phyloP scores from a whole-genome alignment of 2,888 invertebrate genomes.

The Pyralis farinalis region DNA sequence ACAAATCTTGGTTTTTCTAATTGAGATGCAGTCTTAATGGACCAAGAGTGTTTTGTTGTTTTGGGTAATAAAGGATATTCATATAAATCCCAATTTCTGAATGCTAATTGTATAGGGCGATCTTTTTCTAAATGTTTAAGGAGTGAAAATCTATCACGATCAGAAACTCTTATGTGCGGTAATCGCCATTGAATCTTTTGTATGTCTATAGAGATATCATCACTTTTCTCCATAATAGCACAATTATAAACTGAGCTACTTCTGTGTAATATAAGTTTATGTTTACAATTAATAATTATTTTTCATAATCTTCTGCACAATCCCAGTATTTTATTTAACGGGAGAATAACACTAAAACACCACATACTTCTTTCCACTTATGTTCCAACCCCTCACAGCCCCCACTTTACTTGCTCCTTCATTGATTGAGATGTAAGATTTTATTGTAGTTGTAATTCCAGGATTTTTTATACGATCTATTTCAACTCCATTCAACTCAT shows the following conservation, averaged over 20 bases:
- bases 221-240: slow-evolving; percentile 7
- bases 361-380: slow-evolving; percentile 12
- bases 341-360: slow-evolving; percentile 7
- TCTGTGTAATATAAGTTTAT: slow-evolving; percentile 13
- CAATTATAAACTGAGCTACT: slow-evolving; percentile 12
- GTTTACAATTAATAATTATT: slow-evolving; percentile 32
- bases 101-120: not conserved
- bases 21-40: too few relatives aligned
- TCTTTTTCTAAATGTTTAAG: slow-evolving; percentile 10
- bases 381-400: slow-evolving; percentile 23
- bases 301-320: slow-evolving; percentile 29
- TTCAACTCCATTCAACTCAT: too few relatives aligned
- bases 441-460: slow-evolving; percentile 19
- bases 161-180: slow-evolving; percentile 16
- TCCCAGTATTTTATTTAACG: slow-evolving; percentile 8
- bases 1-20: too few relatives aligned
- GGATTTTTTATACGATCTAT: slow-evolving; percentile 10
- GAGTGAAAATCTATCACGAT: slow-evolving; percentile 14
- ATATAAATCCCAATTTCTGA: not conserved
- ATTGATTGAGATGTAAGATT: slow-evolving; percentile 38
- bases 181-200: slow-evolving; percentile 12
- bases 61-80: too few relatives aligned
- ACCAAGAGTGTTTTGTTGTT: too few relatives aligned
- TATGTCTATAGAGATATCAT: slow-evolving; percentile 7
- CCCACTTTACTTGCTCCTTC: slow-evolving; percentile 23